Base-by-base conservation (phyloP, 2,888 invertebrate species). In the Leptodirus hochenwartii region DNA sequence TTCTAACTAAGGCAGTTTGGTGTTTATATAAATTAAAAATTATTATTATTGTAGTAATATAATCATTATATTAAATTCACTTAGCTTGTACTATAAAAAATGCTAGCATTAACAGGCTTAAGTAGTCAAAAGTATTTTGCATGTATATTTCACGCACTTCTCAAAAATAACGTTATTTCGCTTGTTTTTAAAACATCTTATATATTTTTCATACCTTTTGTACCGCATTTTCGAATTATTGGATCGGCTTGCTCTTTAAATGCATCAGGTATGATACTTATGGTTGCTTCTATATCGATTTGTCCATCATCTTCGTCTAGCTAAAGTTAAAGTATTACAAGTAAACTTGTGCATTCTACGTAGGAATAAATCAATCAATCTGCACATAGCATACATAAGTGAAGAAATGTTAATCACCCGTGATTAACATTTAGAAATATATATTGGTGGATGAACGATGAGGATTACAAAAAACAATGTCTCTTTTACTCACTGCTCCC, bases 281-380 rank as follows among this genome's bases (percentile, higher is more conserved):
- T 30, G 14, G 46, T 36, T 4, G 46, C 46, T 4, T 51, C 51
- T 9, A 41, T 38, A 28, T 54, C 50, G 9, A 53, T 37, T 11
- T 41, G 40, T 3, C 50, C 54, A 22, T 49, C 47, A 13, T 52
- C 50, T 22, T 46, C 47, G 36, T 43, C 41, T 47, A 47, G 40
- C 4, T 28, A 39, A 30, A 33, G 25, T 30, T 14, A 27, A 30
- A 4, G 12, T 25, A 13, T 25, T 11, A 28, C 2, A n/a, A 17
- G 12, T 17, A 10, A 17, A 24, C 25, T 2, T 15, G 12, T 16
- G n/a, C n/a, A 17, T 16, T 15, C 11, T 25, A 16, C 22, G 5
- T 2, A 15, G 26, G 20, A 25, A 9, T 17, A 4, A 25, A 30
- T 25, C 17, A 16, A 12, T 6, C 14, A 10, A 12, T 17, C 12